Percentiles rank a stretch among this genome's conserved stretches.
Evolutionary conservation across 2,797 vertebrate genomes (phyloP).

Genomic region (Cynodonichthys magdalenae): DNA sequence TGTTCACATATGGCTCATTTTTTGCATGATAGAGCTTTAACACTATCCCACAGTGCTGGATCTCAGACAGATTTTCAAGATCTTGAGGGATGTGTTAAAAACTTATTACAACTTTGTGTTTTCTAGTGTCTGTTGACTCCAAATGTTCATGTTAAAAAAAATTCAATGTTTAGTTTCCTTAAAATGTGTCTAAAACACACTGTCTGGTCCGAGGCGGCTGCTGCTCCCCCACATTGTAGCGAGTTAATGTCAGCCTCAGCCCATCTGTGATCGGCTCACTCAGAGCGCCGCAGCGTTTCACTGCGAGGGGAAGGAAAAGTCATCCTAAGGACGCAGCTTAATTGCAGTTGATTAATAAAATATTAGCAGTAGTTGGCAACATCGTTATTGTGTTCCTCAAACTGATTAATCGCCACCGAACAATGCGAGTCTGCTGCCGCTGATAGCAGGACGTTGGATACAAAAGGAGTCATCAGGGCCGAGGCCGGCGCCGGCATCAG

Average conservation of each 20-base stretch:
- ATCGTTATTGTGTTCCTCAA: conserved; percentile 73
- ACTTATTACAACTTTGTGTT: no score
- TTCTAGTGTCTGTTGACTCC: no score
- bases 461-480: conserved; percentile 64
- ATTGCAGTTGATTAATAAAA: conserved; percentile 79
- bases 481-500: conserved; percentile 46
- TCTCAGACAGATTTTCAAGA: no score
- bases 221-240: conserved; percentile 43
- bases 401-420: conserved; percentile 69
- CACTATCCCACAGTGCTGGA: no score
- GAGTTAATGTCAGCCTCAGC: conserved; percentile 42
- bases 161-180: no score
- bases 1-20: no score
- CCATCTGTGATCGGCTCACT: conserved; percentile 52
- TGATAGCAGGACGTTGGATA: conserved; percentile 58
- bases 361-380: conserved; percentile 69
- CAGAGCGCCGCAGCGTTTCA: conserved; percentile 17
- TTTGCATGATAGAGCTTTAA: no score
- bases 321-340: conserved; percentile 71
- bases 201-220: conserved; percentile 32
- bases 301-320: conserved; percentile 58
- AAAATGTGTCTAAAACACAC: conserved; percentile 9
- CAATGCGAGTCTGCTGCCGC: conserved; percentile 64
- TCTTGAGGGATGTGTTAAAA: no score
- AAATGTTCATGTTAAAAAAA: no score